These are phyloP conservation scores for Alcedo atthis DNA, from an alignment of 2,797 vertebrate genomes.

Conservation along the genomic window DNA sequence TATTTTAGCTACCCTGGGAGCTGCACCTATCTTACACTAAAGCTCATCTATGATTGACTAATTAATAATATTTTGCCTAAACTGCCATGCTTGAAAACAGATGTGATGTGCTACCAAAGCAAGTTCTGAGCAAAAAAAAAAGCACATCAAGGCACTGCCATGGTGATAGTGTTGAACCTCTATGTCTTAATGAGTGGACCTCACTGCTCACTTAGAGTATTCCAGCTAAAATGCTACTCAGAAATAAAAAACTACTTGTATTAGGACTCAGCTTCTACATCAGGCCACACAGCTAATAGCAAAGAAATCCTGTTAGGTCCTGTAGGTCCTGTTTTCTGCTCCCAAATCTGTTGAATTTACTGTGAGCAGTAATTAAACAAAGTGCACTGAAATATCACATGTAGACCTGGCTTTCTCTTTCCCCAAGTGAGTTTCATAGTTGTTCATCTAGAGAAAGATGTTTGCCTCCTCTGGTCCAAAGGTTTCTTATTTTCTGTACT, in stretches of 20 bases:
- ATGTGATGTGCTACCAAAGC: background rate
- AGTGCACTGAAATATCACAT: background rate
- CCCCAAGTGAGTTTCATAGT: background rate
- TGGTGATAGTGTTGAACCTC: background rate
- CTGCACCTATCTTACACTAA: background rate
- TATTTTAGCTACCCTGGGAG: background rate
- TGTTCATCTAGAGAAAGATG: background rate
- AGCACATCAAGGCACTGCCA: background rate
- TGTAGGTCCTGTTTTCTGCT: background rate
- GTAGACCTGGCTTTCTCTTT: background rate
- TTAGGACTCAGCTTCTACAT: background rate
- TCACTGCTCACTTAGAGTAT: background rate
- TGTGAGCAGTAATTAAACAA: background rate
- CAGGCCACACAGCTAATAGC: background rate
- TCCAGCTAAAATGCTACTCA: background rate
- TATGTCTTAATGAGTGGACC: background rate
- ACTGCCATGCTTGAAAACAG: background rate
- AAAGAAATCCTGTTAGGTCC: background rate
- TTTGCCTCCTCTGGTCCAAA: background rate
- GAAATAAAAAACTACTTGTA: background rate
- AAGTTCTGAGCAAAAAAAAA: background rate
- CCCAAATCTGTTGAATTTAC: background rate
- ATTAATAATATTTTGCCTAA: background rate
- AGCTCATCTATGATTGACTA: background rate
- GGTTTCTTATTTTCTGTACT: background rate